Percentiles rank a stretch among this genome's conserved stretches.
These are phyloP conservation scores for Lineus longissimus DNA, from an alignment of 1,140 invertebrate species.

Conservation along the genomic window DNA sequence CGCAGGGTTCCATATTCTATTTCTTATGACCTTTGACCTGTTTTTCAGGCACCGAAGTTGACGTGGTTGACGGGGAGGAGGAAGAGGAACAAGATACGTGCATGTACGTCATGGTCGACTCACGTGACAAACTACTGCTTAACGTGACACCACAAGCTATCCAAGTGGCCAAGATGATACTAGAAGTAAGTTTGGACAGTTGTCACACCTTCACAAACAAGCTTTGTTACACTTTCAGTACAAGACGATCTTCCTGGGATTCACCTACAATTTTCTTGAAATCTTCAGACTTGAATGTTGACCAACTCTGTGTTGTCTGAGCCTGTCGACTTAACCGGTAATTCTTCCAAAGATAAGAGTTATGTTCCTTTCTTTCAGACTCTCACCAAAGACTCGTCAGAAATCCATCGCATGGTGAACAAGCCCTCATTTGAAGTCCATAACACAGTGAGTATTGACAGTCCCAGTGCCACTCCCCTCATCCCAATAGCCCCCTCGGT, in stretches of 20 bases:
- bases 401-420: constrained; percentile 24
- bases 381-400: constrained; percentile 24
- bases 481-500: too few relatives aligned
- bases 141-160: constrained; percentile 66
- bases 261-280: too few relatives aligned
- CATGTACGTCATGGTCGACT: constrained; percentile 66
- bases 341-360: too few relatives aligned
- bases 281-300: too few relatives aligned
- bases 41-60: constrained; percentile 23
- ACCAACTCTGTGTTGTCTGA: not conserved
- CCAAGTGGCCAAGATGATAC: constrained; percentile 62
- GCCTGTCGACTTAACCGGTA: too few relatives aligned
- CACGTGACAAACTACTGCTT: constrained; percentile 65
- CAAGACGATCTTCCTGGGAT: too few relatives aligned
- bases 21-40: too few relatives aligned
- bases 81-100: constrained; percentile 55
- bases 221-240: too few relatives aligned
- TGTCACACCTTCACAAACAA: too few relatives aligned
- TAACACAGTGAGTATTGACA: constrained; percentile 41
- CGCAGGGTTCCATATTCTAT: too few relatives aligned
- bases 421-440: constrained; percentile 36
- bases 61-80: constrained; percentile 50
- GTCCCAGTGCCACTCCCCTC: too few relatives aligned
- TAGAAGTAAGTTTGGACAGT: constrained; percentile 42
- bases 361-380: constrained; percentile 31